Base-by-base conservation (phyloP, 1,140 invertebrate genomes). In the Hirudo medicinalis region DNA sequence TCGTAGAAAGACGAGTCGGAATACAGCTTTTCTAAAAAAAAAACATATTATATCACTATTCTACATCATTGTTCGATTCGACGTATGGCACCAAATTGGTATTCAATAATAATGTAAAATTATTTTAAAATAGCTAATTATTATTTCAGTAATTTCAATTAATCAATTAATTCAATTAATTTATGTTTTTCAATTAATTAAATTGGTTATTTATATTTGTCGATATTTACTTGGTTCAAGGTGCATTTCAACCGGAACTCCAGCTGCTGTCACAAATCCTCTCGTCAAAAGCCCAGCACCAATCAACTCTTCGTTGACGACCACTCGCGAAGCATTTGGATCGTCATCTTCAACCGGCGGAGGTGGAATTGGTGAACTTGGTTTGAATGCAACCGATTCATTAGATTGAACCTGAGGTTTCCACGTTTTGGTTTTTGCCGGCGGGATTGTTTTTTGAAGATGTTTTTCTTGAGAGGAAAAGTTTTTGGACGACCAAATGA, bases 1-100 rank as follows among this genome's bases (percentile, higher is more conserved):
- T 81, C 79, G 82, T 95, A 97, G 85, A 96, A 97, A 76, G 91
- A 90, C 20, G 92, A 95, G 63, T 92, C 94, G 19, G 91, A 88
- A 81, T 89, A 96, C 80, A 92, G 88, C 83, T 92, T 92, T 80
- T 90, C 91, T 93, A 83, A n/a, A 54, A 22, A 53, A 70, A 69
- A 22, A 43, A 43, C 9, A 43, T 25, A 63, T 6, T 63, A 11
- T 13, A 8, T 2, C 29, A 63, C 8, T 63, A 25, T 19, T 11
- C 20, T 63, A 63, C 22, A n/a, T 63, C 1, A 6, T n/a, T n/a
- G n/a, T n/a, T n/a, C n/a, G n/a, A n/a, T 25, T 22, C 29, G 29
- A 13, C 19, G 3, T 25, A 5, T 9, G 54, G 25, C 54, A 57
- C 20, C 20, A 57, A 57, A 57, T 2, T 25, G 2, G 25, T 57